Base-by-base conservation (phyloP, 2,888 invertebrate genomes). In the Tricholauxania praeusta region DNA sequence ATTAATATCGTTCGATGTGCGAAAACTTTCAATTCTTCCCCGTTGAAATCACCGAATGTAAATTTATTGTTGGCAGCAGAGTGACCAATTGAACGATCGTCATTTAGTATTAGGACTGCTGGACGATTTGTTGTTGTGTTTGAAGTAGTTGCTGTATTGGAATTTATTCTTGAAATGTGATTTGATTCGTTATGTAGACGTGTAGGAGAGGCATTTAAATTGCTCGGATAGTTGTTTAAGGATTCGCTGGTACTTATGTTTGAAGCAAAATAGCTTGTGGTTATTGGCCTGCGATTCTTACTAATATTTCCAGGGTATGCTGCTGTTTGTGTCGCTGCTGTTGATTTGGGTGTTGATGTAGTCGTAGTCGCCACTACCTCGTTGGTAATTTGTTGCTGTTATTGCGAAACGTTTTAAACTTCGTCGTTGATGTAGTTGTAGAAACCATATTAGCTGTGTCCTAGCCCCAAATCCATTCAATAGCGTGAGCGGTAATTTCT, bases 11-110 rank as follows among this genome's bases (percentile, higher is more conserved):
- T 17, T 19, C 12, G 72, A 22, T 7, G 59, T 71, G 47, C 71
- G 15, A 86, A 87, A 48, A 87, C 79, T 73, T 84, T 84, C 48
- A 87, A 74, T 73, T 87, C 87, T 48, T 87, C 87, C 78, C 87
- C 87, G 75, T 87, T 86, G 55, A 87, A 87, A 74, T 87, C 87
- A 8, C 87, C 87, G 77, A 96, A 96, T 52, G 94, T 94, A 73
- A 95, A 90, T 81, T 92, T 92, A 82, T 90, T 90, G 87, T 92
- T 90, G 77, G 89, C 89, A 78, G 89, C 89, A 79, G 88, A 87
- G 71, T 86, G 84, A 74, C 77, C 77, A 68, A 78, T 76, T 66
- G 80, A 77, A 39, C 82, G 81, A 80, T 86, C 84, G 82, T 92
- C 91, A 85, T 93, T 91, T 78, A 93, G 88, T 83, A n/a, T n/a